These are phyloP conservation scores for Meloidogyne floridensis DNA, from an alignment of 1,140 invertebrate genomes.

Conservation along the genomic window DNA sequence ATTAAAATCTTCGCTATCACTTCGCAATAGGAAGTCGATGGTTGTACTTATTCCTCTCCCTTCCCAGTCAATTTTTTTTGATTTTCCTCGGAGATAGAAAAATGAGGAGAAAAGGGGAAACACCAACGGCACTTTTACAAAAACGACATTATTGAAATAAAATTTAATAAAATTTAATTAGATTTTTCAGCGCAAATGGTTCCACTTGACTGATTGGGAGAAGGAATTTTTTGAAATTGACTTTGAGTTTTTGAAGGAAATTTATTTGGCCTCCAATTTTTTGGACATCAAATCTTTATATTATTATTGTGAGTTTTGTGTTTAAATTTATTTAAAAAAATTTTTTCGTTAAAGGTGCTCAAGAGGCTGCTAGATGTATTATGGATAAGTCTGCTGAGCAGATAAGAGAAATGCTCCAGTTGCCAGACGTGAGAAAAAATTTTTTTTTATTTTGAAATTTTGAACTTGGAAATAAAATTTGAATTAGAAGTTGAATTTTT, in stretches of 20 bases:
- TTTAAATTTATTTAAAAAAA: not conserved
- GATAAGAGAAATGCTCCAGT: slow-evolving; percentile 22
- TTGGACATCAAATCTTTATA: slow-evolving; percentile 23
- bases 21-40: too few relatives aligned
- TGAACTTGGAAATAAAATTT: not conserved
- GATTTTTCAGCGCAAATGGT: slow-evolving; percentile 23
- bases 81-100: too few relatives aligned
- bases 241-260: slow-evolving; percentile 24
- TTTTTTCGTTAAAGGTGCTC: slow-evolving; percentile 20
- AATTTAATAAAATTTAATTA: too few relatives aligned
- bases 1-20: too few relatives aligned
- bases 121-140: too few relatives aligned
- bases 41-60: too few relatives aligned
- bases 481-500: too few relatives aligned
- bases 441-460: not conserved
- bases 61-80: too few relatives aligned
- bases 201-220: slow-evolving; percentile 19
- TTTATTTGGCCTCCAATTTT: slow-evolving; percentile 24
- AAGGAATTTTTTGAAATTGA: slow-evolving; percentile 18
- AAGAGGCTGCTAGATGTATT: slow-evolving; percentile 25
- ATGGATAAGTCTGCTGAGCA: slow-evolving; percentile 27
- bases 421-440: slow-evolving; percentile 15
- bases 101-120: too few relatives aligned
- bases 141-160: too few relatives aligned
- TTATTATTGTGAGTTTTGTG: slow-evolving; percentile 18